These are phyloP conservation scores for Scylla paramamosain DNA, from an alignment of 1,140 invertebrate genomes.

Conservation along the genomic window DNA sequence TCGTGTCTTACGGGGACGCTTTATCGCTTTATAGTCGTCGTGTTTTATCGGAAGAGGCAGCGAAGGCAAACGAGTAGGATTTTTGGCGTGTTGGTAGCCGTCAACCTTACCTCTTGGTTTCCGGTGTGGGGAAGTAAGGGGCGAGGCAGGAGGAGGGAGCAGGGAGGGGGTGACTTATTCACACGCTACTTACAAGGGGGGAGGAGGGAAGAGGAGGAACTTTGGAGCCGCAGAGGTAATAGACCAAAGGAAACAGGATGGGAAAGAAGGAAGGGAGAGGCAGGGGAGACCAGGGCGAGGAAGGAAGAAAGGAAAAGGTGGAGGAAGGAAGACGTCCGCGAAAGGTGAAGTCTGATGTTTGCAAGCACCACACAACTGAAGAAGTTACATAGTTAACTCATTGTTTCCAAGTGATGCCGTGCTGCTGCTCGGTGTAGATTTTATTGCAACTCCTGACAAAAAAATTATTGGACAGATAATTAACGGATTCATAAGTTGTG, in stretches of 20 bases:
- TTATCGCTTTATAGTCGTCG: background rate
- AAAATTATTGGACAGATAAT: too few relatives aligned
- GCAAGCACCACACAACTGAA: too few relatives aligned
- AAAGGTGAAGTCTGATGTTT: background rate
- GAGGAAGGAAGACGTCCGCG: background rate
- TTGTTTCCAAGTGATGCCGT: too few relatives aligned
- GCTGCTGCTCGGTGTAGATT: too few relatives aligned
- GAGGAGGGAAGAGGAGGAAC: background rate
- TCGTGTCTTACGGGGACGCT: background rate
- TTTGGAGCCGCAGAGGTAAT: background rate
- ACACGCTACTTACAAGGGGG: constrained; percentile 49
- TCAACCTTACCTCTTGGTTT: constrained; percentile 62
- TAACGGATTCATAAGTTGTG: too few relatives aligned
- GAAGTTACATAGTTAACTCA: too few relatives aligned
- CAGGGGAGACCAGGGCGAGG: background rate
- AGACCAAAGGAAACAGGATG: constrained; percentile 34
- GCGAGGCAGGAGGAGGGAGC: background rate
- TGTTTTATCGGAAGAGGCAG: background rate
- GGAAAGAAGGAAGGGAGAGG: constrained; percentile 29
- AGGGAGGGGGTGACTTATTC: constrained; percentile 31
- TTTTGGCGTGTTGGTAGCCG: constrained; percentile 1
- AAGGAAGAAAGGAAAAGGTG: constrained; percentile 34
- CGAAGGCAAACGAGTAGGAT: background rate
- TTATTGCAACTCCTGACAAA: too few relatives aligned
- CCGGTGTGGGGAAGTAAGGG: constrained; percentile 58